Evolutionary conservation across 2,113 vertebrate genomes (phyloP), one percentile per base, ranked within the genome.

Genomic region (Microtus oregoni): DNA sequence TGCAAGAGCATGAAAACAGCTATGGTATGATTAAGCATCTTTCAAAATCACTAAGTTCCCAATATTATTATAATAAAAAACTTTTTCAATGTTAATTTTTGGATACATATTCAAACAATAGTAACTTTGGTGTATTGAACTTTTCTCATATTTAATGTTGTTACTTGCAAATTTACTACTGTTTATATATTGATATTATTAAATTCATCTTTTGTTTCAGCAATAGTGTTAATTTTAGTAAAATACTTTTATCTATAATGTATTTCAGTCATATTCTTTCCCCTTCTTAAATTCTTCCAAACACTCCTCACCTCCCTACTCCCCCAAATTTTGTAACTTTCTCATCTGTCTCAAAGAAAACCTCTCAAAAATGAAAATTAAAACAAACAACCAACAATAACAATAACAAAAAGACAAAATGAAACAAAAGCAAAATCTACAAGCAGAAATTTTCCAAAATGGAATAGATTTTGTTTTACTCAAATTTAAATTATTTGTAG

Each of bases 151-250:
- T 83, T 3, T 11, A 67, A 20, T 2, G n/a, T 68, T n/a, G n/a
- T n/a, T 52, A 92, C 89, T 94, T 94, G 14, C 4, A 87, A 94
- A 78, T 50, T 30, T 67, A 26, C 9, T 58, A 73, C 58, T 85
- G 14, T 41, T 86, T 81, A 30, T n/a, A 7, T 47, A 86, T 41
- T 82, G 11, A 75, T 24, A 65, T 77, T 58, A n/a, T 28, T 86
- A 75, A 86, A 65, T 82, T 26, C 3, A 72, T 55, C 1, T 77
- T 91, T 82, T 89, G 13, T 22, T 32, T 50, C 70, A 77, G 19
- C 0, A 79, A 83, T 68, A 1, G 11, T 82, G 58, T 28, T 83
- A 90, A 15, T 77, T 77, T 47, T 30, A 47, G 14, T 47, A 30
- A 47, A 77, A 30, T 1, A 8, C 13, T 4, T 77, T 26, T 76